These are phyloP conservation scores for Argyrosomus japonicus DNA, from an alignment of 2,113 vertebrate species.

Conservation along the genomic window DNA sequence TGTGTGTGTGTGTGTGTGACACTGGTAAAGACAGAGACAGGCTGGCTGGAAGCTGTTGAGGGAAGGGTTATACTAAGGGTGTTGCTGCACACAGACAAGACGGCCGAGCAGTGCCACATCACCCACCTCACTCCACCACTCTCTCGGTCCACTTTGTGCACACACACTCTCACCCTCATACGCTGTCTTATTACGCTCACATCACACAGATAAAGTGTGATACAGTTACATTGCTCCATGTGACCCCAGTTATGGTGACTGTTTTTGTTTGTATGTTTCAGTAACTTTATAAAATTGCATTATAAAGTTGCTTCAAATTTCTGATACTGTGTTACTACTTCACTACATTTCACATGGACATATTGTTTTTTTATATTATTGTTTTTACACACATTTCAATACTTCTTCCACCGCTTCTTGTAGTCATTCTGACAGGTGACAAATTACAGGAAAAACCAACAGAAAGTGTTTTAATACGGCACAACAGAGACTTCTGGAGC, in stretches of 20 bases:
- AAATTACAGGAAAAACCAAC: too few relatives aligned
- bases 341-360: background rate
- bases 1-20: constrained; percentile 10
- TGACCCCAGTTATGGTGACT: too few relatives aligned
- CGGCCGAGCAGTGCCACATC: constrained; percentile 61
- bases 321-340: background rate
- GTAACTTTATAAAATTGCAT: too few relatives aligned
- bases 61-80: constrained; percentile 53
- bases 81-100: constrained; percentile 35
- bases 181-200: background rate
- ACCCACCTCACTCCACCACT: constrained; percentile 42
- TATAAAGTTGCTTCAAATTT: background rate
- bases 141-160: constrained; percentile 3
- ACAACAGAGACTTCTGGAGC: too few relatives aligned
- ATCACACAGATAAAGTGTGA: background rate
- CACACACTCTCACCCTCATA: background rate
- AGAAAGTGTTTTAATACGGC: too few relatives aligned
- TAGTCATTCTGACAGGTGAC: too few relatives aligned
- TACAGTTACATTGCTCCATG: too few relatives aligned
- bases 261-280: too few relatives aligned
- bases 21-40: constrained; percentile 60
- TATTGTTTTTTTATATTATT: too few relatives aligned
- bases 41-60: constrained; percentile 60
- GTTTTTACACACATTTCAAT: too few relatives aligned
- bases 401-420: too few relatives aligned